A percentile compares a stretch with the other conserved stretches of the same genome.
Evolutionary conservation across 2,888 invertebrate species (phyloP).

Genomic region (Pasiphila rectangulata): DNA sequence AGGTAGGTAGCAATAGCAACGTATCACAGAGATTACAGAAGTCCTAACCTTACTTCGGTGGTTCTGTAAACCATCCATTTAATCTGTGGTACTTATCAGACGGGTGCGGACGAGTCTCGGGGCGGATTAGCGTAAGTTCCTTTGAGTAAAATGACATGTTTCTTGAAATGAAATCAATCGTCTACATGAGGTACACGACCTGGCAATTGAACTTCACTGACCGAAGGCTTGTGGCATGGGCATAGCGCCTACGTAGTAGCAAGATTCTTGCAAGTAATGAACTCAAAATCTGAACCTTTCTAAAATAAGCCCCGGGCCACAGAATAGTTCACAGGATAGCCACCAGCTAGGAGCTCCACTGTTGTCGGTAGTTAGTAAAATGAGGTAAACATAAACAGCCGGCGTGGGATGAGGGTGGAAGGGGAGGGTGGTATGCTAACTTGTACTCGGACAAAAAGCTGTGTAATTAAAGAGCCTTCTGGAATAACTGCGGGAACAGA

Average conservation of each 20-base stretch:
- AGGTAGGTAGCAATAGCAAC: no score
- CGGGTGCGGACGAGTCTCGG: no score
- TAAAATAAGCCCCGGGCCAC: neutral
- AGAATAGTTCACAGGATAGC: neutral
- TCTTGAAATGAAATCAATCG: no score
- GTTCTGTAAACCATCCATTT: neutral
- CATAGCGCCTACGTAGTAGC: neutral
- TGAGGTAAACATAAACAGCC: slow-evolving; percentile 11
- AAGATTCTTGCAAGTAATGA: neutral
- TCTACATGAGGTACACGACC: no score
- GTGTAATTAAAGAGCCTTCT: slow-evolving; percentile 28
- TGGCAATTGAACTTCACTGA: no score
- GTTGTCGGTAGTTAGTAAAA: slow-evolving; percentile 5
- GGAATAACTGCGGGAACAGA: slow-evolving; percentile 29
- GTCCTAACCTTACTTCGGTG: no score
- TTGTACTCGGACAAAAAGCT: slow-evolving; percentile 27
- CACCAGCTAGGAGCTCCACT: neutral
- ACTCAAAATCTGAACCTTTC: neutral
- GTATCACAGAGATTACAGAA: no score
- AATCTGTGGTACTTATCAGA: neutral
- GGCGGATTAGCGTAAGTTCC: no score
- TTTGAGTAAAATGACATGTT: no score
- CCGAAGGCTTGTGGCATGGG: no score
- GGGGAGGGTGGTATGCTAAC: slow-evolving; percentile 5
- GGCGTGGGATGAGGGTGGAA: neutral